Percentiles rank a stretch among this genome's conserved stretches.
Conservation (phyloP, 1,140 invertebrate species). For the Caerostris darwini region DNA sequence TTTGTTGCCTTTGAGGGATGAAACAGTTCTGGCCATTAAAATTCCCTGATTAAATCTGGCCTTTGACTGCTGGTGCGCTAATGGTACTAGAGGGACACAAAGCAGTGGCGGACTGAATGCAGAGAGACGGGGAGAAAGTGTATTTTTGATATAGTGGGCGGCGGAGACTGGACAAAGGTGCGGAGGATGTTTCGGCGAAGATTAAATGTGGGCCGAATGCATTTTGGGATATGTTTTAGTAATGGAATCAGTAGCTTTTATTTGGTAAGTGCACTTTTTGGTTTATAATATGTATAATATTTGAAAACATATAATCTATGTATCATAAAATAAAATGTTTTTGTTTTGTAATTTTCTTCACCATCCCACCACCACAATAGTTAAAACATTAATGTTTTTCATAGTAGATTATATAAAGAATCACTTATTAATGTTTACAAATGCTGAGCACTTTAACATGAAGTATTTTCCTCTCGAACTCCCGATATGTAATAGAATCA, state of each 20-base stretch:
- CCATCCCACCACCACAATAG: no score
- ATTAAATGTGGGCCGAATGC: not conserved
- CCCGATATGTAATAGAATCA: no score
- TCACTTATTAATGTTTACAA: no score
- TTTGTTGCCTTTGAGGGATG: constrained; percentile 53
- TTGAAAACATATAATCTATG: no score
- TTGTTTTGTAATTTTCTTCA: no score
- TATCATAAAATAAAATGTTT: no score
- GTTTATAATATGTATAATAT: no score
- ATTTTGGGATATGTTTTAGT: not conserved
- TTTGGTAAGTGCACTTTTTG: not conserved
- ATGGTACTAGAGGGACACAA: constrained; percentile 27
- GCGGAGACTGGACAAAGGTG: not conserved
- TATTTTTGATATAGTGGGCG: constrained; percentile 2
- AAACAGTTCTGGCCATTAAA: constrained; percentile 47
- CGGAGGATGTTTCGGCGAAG: not conserved
- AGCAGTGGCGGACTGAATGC: not conserved
- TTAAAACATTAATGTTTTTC: no score
- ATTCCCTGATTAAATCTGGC: constrained; percentile 56
- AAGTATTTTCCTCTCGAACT: no score
- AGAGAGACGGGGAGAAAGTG: not conserved
- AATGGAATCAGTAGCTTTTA: not conserved
- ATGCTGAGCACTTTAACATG: no score
- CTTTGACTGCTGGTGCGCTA: constrained; percentile 49
- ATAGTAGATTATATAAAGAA: no score